phyloP scores from a whole-genome alignment of 2,888 invertebrate species.

The Chloroclystis v-ata region DNA sequence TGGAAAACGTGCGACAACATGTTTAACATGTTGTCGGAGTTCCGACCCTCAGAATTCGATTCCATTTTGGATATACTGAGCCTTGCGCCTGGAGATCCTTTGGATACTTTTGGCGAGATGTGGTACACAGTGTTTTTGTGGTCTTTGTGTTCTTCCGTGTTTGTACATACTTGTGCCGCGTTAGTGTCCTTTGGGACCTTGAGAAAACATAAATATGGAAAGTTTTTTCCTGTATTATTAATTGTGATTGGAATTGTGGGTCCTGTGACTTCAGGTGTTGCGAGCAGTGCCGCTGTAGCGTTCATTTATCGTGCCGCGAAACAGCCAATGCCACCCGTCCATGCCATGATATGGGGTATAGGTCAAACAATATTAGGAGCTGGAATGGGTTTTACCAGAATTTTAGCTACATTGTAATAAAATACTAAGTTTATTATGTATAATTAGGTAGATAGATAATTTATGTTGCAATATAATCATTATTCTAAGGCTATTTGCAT shows the following conservation, averaged over 20 bases:
- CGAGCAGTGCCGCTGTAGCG: conserved; percentile 94
- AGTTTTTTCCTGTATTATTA: conserved; percentile 93
- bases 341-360: conserved; percentile 96
- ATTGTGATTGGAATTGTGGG: conserved; percentile 93
- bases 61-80: conserved; percentile 83
- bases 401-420: conserved; percentile 91
- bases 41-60: conserved; percentile 80
- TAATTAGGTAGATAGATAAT: conserved; percentile 18
- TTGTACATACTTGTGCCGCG: conserved; percentile 94
- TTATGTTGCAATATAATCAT: conserved; percentile 25
- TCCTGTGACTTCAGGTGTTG: conserved; percentile 91
- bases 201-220: conserved; percentile 95
- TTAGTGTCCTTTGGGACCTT: conserved; percentile 93
- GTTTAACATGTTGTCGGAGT: conserved; percentile 79
- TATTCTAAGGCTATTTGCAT: conserved; percentile 5
- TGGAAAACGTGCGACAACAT: conserved; percentile 62
- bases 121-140: conserved; percentile 98
- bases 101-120: conserved; percentile 91
- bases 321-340: conserved; percentile 92
- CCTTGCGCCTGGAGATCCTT: conserved; percentile 80
- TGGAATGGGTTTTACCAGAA: conserved; percentile 94
- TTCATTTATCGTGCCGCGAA: conserved; percentile 95
- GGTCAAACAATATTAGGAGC: conserved; percentile 94
- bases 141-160: conserved; percentile 95
- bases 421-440: conserved; percentile 15